Base-by-base conservation (phyloP, 2,888 invertebrate genomes). In the Parnassius glacialis region DNA sequence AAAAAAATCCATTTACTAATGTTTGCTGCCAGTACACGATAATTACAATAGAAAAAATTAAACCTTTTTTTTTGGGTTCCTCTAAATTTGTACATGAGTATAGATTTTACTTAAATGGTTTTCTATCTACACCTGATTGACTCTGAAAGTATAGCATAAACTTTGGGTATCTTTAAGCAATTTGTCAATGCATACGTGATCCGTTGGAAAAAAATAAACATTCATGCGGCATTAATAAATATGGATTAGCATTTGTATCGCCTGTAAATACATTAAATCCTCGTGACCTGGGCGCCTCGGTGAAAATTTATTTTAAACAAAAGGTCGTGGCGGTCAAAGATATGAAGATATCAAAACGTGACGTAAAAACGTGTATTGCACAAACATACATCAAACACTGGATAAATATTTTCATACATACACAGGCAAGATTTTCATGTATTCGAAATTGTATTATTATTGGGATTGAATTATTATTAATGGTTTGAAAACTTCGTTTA, bases 231-330 rank as follows among this genome's bases (percentile, higher is more conserved):
- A 54, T 54, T 53, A 42, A 50, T 60, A 54, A 54, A 50, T 60
- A 50, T 25, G 42, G 48, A 54, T 60, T 34, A 51, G 43, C 43
- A 20, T 43, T 43, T 43, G 9, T 52, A 42, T 60, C n/a, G 41
- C 25, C 45, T 43, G 54, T n/a, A n/a, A 47, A 60, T n/a, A 42
- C 59, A 54, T 60, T 60, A 58, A 60, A 50, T 59, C 59, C 54
- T 41, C 54, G 44, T 60, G 60, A 60, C 60, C 54, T 50, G 54
- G 43, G 59, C 50, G 51, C 5, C 50, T 50, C 34, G 16, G 48
- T 54, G 60, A 54, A 50, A 54, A 50, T 50, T 54, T 54, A 54
- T 54, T 60, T 48, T 43, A 50, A 60, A 60, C n/a, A 53, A 54
- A 50, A 60, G 59, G 54, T 54, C 59, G 50, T 11, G 13, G 59